phyloP scores from a whole-genome alignment of 2,797 vertebrate species.

The Ctenopoma kingsleyae region DNA sequence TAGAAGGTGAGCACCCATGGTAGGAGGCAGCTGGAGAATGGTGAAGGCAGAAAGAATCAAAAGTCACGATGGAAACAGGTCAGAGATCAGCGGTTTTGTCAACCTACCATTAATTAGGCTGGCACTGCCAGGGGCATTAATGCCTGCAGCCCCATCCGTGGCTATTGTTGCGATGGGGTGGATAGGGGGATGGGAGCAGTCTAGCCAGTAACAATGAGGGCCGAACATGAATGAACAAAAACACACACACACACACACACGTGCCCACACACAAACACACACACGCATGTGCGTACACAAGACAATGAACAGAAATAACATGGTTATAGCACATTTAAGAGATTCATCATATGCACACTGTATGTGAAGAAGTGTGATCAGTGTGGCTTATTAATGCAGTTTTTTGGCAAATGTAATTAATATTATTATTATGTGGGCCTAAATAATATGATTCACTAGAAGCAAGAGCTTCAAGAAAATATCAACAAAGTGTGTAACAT shows the following conservation, averaged over 20 bases:
- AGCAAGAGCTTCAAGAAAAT: slow-evolving; percentile 6
- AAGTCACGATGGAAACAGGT: slow-evolving; percentile 76
- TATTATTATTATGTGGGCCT: background rate
- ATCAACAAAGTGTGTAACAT: slow-evolving; percentile 66
- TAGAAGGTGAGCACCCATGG: slow-evolving; percentile 41
- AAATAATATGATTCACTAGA: slow-evolving; percentile 3
- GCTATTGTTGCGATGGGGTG: slow-evolving; percentile 94
- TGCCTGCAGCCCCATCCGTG: slow-evolving; percentile 95
- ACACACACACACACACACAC: slow-evolving; percentile 46
- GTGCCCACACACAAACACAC: slow-evolving; percentile 40
- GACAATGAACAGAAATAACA: slow-evolving; percentile 85
- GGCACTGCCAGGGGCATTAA: slow-evolving; percentile 95
- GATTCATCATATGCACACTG: slow-evolving; percentile 57
- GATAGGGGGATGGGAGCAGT: slow-evolving; percentile 95
- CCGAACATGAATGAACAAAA: slow-evolving; percentile 78
- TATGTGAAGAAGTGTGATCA: slow-evolving; percentile 36
- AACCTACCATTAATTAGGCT: slow-evolving; percentile 99
- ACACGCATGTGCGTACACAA: slow-evolving; percentile 53
- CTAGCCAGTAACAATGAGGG: slow-evolving; percentile 93
- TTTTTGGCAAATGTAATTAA: slow-evolving; percentile 6
- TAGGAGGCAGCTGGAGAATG: slow-evolving; percentile 48
- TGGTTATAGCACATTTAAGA: slow-evolving; percentile 80
- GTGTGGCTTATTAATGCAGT: slow-evolving; percentile 3
- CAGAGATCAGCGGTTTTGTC: slow-evolving; percentile 81
- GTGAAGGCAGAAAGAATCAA: slow-evolving; percentile 55